phyloP scores from a whole-genome alignment of 2,888 invertebrate genomes.

The Drosophila glabriapex region DNA sequence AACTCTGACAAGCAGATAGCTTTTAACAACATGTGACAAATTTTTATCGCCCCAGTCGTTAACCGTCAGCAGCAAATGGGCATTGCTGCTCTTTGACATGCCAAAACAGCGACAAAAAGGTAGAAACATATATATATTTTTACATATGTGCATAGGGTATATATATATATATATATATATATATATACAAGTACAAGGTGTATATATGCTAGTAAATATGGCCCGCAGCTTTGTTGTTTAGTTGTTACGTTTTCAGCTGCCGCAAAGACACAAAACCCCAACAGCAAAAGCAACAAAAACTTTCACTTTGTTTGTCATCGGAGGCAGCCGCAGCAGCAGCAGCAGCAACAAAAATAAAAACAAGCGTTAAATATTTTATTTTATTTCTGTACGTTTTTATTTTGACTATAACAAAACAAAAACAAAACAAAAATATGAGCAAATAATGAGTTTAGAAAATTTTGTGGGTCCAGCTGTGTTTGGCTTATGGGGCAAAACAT shows the following conservation, averaged over 20 bases:
- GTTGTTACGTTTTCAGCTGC: slow-evolving; percentile 74
- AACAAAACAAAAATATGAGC: slow-evolving; percentile 60
- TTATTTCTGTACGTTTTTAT: slow-evolving; percentile 41
- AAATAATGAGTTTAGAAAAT: slow-evolving; percentile 80
- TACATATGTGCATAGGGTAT: slow-evolving; percentile 7
- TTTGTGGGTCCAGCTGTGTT: slow-evolving; percentile 48
- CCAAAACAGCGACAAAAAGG: slow-evolving; percentile 39
- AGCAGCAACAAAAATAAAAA: slow-evolving; percentile 31
- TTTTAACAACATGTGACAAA: slow-evolving; percentile 75
- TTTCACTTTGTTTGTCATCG: slow-evolving; percentile 79
- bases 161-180: background rate
- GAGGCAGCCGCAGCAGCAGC: slow-evolving; percentile 47
- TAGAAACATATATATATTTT: slow-evolving; percentile 17
- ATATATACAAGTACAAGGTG: slow-evolving; percentile 15
- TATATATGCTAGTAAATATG: slow-evolving; percentile 46
- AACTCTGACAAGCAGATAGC: slow-evolving; percentile 39
- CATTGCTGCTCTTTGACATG: slow-evolving; percentile 60
- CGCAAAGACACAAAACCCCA: slow-evolving; percentile 59
- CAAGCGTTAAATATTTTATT: slow-evolving; percentile 61
- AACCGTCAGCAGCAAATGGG: slow-evolving; percentile 28
- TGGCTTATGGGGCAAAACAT: slow-evolving; percentile 21
- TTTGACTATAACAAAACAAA: slow-evolving; percentile 5
- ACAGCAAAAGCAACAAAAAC: slow-evolving; percentile 60
- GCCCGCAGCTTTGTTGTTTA: slow-evolving; percentile 74
- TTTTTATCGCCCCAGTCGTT: slow-evolving; percentile 63